Evolutionary conservation across 2,113 vertebrate species (phyloP).

Genomic region (Fulmarus glacialis): DNA sequence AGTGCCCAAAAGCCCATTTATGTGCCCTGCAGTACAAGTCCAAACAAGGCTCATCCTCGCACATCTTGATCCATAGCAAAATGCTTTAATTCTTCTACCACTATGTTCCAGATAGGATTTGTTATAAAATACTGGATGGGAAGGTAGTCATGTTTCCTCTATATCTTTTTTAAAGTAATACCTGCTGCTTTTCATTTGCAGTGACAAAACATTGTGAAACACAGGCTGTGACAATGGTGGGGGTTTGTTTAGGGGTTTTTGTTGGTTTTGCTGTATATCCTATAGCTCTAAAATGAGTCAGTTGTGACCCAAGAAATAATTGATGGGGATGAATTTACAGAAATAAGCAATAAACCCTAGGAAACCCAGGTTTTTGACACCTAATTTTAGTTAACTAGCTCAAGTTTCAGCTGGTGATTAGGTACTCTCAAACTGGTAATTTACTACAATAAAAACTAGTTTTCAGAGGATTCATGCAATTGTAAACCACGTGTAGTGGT

Average conservation of each 20-base stretch:
- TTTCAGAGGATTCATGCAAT: slow-evolving; percentile 65
- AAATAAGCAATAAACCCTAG: slow-evolving; percentile 59
- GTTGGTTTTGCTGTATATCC: background rate
- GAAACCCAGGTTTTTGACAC: slow-evolving; percentile 35
- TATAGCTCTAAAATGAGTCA: background rate
- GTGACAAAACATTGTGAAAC: background rate
- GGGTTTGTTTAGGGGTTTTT: background rate
- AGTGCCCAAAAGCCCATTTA: background rate
- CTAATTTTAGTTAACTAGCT: slow-evolving; percentile 70
- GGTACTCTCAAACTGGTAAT: slow-evolving; percentile 67
- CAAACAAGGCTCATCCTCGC: background rate
- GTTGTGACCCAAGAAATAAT: slow-evolving; percentile 37
- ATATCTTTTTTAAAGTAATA: background rate
- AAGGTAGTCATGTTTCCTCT: background rate
- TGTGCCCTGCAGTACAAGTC: background rate
- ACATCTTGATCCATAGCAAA: background rate
- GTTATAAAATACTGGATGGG: background rate
- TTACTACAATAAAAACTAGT: slow-evolving; percentile 66
- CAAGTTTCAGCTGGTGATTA: slow-evolving; percentile 69
- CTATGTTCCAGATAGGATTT: background rate
- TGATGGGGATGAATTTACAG: slow-evolving; percentile 20
- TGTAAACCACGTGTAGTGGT: slow-evolving; percentile 56
- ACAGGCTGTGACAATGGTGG: background rate
- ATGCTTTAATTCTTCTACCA: background rate
- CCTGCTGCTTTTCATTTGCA: slow-evolving; percentile 43